These are phyloP conservation scores for Acrobasis suavella DNA, from an alignment of 2,888 invertebrate species.

Conservation along the genomic window DNA sequence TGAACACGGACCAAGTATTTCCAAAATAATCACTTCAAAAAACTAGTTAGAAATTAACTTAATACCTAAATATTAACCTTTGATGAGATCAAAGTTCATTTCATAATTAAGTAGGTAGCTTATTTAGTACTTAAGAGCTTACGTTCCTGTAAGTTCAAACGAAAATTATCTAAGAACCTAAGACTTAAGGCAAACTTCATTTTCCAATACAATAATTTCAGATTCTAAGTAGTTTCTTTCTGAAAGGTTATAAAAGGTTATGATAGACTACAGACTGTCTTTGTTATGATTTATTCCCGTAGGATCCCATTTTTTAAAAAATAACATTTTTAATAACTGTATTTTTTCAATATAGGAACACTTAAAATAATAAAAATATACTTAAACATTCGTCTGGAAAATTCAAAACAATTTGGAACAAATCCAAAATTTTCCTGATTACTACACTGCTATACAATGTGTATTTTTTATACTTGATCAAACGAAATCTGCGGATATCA, in stretches of 20 bases:
- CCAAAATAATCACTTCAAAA: background rate
- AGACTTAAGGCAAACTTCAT: background rate
- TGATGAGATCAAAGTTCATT: background rate
- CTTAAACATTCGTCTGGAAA: too few relatives aligned
- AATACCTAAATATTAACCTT: background rate
- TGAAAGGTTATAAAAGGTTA: constrained; percentile 16
- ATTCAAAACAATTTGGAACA: too few relatives aligned
- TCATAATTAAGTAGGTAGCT: background rate
- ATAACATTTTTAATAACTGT: too few relatives aligned
- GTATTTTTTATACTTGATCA: too few relatives aligned
- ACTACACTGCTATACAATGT: too few relatives aligned
- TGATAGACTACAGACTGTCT: constrained; percentile 8
- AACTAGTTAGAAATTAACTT: background rate
- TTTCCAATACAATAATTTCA: constrained; percentile 17
- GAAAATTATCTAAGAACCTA: constrained; percentile 1
- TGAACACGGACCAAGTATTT: too few relatives aligned
- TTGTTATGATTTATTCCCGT: constrained; percentile 5
- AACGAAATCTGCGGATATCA: too few relatives aligned
- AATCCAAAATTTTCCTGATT: too few relatives aligned
- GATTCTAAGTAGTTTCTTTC: constrained; percentile 12
- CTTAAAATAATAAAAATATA: too few relatives aligned
- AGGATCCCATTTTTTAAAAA: too few relatives aligned
- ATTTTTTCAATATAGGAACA: too few relatives aligned
- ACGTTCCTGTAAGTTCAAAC: constrained; percentile 1
- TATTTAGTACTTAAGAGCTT: background rate